Conservation (phyloP, 37 sponge, comb jelly and placozoan species). For the Agelas oroides region DNA sequence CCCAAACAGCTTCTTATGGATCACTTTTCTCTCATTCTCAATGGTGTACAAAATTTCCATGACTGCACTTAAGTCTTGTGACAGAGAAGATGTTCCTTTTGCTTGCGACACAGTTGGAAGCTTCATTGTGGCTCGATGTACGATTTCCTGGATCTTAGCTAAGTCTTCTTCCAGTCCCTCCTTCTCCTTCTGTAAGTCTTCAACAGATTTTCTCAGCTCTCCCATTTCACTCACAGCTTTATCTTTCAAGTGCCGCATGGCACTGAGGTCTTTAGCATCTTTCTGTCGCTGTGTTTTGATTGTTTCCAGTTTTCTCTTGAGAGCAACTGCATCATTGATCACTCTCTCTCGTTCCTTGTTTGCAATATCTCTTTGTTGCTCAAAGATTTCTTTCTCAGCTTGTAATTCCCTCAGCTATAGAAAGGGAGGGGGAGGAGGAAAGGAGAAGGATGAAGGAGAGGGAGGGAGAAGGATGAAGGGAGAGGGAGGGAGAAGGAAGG, state of each 20-base stretch:
- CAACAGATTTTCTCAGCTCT: slow-evolving; percentile 10
- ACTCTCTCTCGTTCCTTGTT: slow-evolving; percentile 62
- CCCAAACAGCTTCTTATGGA: slow-evolving; percentile 44
- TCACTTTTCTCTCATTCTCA: slow-evolving; percentile 51
- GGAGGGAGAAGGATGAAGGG: not conserved
- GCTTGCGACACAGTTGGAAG: no score
- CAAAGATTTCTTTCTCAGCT: slow-evolving; percentile 59
- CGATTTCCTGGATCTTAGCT: slow-evolving; percentile 6
- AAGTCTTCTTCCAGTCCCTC: slow-evolving; percentile 30
- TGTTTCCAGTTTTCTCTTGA: slow-evolving; percentile 75
- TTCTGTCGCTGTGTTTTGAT: slow-evolving; percentile 66
- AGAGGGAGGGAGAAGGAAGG: no score
- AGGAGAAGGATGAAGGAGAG: no score
- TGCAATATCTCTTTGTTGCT: slow-evolving; percentile 65
- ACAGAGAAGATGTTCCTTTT: not conserved
- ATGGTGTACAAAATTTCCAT: slow-evolving; percentile 17
- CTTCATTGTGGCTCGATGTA: not conserved
- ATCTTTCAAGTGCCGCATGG: slow-evolving; percentile 59
- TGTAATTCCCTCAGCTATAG: slow-evolving; percentile 28
- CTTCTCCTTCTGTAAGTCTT: slow-evolving; percentile 4
- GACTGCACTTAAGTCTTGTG: slow-evolving; percentile 18
- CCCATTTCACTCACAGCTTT: slow-evolving; percentile 34
- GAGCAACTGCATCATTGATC: slow-evolving; percentile 30
- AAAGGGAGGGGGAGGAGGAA: not conserved
- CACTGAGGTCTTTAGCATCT: slow-evolving; percentile 75